A percentile compares a stretch with the other conserved stretches of the same genome.
These are phyloP conservation scores for Tretioscincus oriximinensis DNA, from an alignment of 2,113 vertebrate species.

Conservation along the genomic window DNA sequence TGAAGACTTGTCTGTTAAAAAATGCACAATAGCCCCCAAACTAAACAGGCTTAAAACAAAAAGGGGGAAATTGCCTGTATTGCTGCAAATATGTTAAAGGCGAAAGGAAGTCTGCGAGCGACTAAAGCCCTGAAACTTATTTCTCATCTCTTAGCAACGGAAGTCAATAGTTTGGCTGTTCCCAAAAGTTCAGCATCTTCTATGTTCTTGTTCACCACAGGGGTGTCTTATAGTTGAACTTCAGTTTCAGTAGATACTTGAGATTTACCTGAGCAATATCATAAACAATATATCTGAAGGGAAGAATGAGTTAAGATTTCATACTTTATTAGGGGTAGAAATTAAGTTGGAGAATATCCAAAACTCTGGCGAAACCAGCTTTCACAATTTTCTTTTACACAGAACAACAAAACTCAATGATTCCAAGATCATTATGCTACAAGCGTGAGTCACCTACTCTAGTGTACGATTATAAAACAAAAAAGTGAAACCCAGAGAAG, in stretches of 20 bases:
- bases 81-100: conserved; percentile 39
- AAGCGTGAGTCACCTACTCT: background rate
- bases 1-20: conserved; percentile 48
- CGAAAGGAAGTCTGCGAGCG: conserved; percentile 51
- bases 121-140: conserved; percentile 49
- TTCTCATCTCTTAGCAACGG: conserved; percentile 47
- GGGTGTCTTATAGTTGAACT: conserved; percentile 94
- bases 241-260: conserved; percentile 96
- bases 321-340: background rate
- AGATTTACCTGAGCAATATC: conserved; percentile 93
- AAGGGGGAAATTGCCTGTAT: conserved; percentile 29
- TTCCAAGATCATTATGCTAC: too few species aligned
- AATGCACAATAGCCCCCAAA: conserved; percentile 39
- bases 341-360: background rate
- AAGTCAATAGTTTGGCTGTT: conserved; percentile 28
- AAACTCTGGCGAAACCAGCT: background rate
- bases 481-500: background rate
- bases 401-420: too few species aligned
- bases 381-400: background rate
- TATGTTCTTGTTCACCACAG: conserved; percentile 84
- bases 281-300: conserved; percentile 93
- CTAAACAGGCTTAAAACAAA: conserved; percentile 29
- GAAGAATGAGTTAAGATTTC: conserved; percentile 43
- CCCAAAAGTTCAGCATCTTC: conserved; percentile 49
- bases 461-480: background rate